A percentile compares a stretch with the other conserved stretches of the same genome.
These are phyloP conservation scores for Brachirus orientalis DNA, from an alignment of 2,113 vertebrate genomes.

Conservation along the genomic window DNA sequence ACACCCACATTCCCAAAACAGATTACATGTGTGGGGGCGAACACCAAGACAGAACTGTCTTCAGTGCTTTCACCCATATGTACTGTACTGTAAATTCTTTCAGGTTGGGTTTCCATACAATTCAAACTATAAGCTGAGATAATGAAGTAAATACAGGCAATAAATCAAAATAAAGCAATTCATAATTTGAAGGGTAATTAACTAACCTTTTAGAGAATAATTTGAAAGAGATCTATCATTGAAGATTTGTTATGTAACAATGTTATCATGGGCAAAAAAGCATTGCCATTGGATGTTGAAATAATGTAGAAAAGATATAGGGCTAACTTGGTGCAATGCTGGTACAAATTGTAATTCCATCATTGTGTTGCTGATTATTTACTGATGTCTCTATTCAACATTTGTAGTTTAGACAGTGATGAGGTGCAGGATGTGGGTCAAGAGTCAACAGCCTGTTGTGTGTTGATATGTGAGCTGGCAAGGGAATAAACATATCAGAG, in stretches of 20 bases:
- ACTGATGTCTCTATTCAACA: slow-evolving; percentile 9
- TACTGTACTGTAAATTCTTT: slow-evolving; percentile 35
- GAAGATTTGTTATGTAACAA: slow-evolving; percentile 29
- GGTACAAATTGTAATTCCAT: slow-evolving; percentile 1
- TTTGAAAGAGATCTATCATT: slow-evolving; percentile 24
- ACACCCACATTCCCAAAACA: slow-evolving; percentile 70
- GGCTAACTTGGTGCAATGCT: too few species aligned
- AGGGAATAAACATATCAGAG: slow-evolving; percentile 42
- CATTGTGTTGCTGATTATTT: slow-evolving; percentile 17
- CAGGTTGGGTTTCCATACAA: too few species aligned
- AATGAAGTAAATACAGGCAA: slow-evolving; percentile 1
- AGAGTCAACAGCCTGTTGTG: slow-evolving; percentile 50
- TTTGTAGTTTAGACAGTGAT: slow-evolving; percentile 36
- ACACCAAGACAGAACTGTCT: slow-evolving; percentile 42
- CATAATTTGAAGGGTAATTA: slow-evolving; percentile 39
- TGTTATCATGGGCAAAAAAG: slow-evolving; percentile 1
- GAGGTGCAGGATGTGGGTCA: slow-evolving; percentile 58
- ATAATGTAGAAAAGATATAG: slow-evolving; percentile 10
- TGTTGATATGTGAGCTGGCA: slow-evolving; percentile 50
- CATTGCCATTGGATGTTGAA: slow-evolving; percentile 1
- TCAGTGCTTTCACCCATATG: slow-evolving; percentile 20
- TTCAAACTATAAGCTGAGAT: slow-evolving; percentile 26
- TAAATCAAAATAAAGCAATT: slow-evolving; percentile 53
- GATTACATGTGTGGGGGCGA: slow-evolving; percentile 67
- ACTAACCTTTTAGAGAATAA: slow-evolving; percentile 34